Evolutionary conservation across 1,140 invertebrate species (phyloP), one percentile per base, ranked within the genome.

Genomic region (Drosophila asahinai): DNA sequence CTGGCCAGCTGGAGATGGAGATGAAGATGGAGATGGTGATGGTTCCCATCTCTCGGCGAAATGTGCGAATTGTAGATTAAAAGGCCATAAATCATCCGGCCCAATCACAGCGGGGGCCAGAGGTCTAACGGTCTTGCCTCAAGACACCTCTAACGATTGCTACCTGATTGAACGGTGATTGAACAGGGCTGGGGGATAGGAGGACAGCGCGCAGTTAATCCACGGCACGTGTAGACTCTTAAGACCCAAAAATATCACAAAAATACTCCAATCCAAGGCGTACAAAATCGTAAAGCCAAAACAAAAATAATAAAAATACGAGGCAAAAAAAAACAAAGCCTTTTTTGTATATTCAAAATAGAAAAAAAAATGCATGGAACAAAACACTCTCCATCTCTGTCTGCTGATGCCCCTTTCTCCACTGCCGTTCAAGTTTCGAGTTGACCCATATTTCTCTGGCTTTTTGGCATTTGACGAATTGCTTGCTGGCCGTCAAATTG

Each of bases 221-320:
- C 81, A 79, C 47, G 86, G 81, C 84, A 89, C 86, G 86, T 89
- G 84, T 89, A 84, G 62, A 63, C 84, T 89, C 86, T 89, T 84
- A 74, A 81, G 72, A 70, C 64, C 59, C 25, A 36, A 70, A 77
- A 64, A 65, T 45, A 73, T 51, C 25, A 25, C 70, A 77, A 12
- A 49, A 59, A 59, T 43, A 79, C 59, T 12, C 57, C 49, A 70
- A 77, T 48, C 43, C 38, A 49, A 49, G 60, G 19, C 81, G 38
- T 67, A 59, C 1, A 59, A 70, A 70, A 63, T 65, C 42, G 17
- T 36, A 55, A 52, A 14, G 33, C 36, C 49, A 68, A 52, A 51
- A 76, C 33, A 66, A 48, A 68, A 67, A 66, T 49, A 61, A 48
- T 42, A 49, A 47, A 60, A 42, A 40, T 67, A 27, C 47, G 33